Evolutionary conservation across 2,888 invertebrate species (phyloP).

Genomic region (Ceriagrion tenellum): DNA sequence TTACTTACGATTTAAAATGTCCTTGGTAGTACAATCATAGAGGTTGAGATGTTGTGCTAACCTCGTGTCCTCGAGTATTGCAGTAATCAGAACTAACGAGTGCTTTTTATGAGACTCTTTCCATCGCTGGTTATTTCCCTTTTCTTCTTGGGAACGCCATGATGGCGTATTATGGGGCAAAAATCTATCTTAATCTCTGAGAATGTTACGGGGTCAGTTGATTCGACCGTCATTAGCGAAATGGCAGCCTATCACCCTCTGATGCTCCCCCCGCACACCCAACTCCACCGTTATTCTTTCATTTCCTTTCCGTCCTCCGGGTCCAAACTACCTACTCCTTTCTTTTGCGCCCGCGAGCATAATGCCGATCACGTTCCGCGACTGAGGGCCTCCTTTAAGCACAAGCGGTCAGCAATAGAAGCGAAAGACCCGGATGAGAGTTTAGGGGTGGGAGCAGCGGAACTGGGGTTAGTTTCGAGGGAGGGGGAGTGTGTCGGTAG

Average conservation of each 20-base stretch:
- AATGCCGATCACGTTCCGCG: slow-evolving; percentile 36
- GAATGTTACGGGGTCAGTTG: background rate
- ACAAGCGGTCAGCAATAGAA: background rate
- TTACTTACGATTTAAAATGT: no score
- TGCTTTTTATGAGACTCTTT: background rate
- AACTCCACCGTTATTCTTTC: background rate
- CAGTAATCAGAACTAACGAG: background rate
- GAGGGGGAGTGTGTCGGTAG: background rate
- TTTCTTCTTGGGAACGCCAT: background rate
- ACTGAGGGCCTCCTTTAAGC: background rate
- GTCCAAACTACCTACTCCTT: background rate
- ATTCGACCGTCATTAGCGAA: slow-evolving; percentile 18
- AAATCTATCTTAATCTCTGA: background rate
- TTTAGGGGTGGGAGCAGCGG: background rate
- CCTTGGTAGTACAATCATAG: no score
- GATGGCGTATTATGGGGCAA: background rate
- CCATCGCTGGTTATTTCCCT: background rate
- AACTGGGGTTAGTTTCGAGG: background rate
- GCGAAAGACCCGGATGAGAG: background rate
- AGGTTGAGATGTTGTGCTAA: no score
- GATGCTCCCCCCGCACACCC: no score
- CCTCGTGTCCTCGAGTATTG: background rate
- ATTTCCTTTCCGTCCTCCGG: background rate
- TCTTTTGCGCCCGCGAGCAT: background rate
- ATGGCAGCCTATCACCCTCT: background rate